A percentile compares a stretch with the other conserved stretches of the same genome.
phyloP scores from a whole-genome alignment of 35 echinoderm and acorn worm species.

The Apostichopus californicus region DNA sequence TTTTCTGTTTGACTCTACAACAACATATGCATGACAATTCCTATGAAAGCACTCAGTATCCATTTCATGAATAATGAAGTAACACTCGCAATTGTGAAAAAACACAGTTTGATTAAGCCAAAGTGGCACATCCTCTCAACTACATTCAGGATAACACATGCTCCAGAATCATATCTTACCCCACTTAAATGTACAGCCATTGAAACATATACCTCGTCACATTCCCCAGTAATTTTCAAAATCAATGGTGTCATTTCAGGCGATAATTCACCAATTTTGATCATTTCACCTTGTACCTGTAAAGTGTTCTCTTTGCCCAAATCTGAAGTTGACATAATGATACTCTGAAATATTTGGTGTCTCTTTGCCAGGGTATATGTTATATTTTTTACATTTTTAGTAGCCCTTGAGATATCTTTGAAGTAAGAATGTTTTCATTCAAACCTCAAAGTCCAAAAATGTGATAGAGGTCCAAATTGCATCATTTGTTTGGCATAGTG shows the following conservation, averaged over 20 bases:
- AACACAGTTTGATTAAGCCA: slow-evolving; percentile 13
- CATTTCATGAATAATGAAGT: slow-evolving; percentile 34
- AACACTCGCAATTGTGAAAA: not conserved
- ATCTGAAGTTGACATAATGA: slow-evolving; percentile 9
- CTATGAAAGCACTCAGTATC: too few species aligned
- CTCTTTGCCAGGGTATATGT: slow-evolving; percentile 28
- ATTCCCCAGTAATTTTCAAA: not conserved
- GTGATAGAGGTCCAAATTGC: slow-evolving; percentile 15
- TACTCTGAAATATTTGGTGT: slow-evolving; percentile 15
- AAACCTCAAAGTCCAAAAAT: slow-evolving; percentile 18
- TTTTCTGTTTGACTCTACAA: slow-evolving; percentile 6
- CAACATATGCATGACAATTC: not conserved
- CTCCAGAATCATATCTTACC: slow-evolving; percentile 25
- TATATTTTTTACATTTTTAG: slow-evolving; percentile 35
- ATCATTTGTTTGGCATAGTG: slow-evolving; percentile 34
- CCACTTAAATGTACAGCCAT: not conserved
- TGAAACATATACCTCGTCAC: slow-evolving; percentile 8
- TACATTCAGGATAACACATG: slow-evolving; percentile 30
- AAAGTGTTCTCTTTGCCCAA: not conserved
- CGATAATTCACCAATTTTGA: not conserved
- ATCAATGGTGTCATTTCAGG: not conserved
- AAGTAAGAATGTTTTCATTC: slow-evolving; percentile 21
- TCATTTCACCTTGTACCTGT: not conserved
- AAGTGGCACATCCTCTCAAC: too few species aligned
- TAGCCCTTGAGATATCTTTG: not conserved